These are phyloP conservation scores for Brevimyrus niger DNA, from an alignment of 2,113 vertebrate species.

Conservation along the genomic window DNA sequence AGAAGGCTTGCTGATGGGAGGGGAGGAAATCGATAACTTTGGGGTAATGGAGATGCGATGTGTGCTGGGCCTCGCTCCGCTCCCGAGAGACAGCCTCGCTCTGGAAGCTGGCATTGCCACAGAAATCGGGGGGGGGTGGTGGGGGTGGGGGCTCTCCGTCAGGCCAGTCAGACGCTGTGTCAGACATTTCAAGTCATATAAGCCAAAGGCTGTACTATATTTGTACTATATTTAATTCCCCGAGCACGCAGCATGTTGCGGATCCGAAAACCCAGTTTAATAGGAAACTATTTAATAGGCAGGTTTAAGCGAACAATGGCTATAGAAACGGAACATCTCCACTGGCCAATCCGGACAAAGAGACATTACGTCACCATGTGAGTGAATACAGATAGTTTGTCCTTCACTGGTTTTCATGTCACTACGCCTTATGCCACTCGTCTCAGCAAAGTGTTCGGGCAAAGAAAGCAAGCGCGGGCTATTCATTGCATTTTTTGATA, in stretches of 20 bases:
- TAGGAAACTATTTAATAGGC: background rate
- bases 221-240: background rate
- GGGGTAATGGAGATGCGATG: constrained; percentile 41
- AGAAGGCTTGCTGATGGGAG: constrained; percentile 43
- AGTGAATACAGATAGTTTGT: background rate
- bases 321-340: background rate
- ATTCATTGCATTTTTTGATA: background rate
- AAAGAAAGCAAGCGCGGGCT: background rate
- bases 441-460: background rate
- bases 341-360: background rate
- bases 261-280: background rate
- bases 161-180: background rate
- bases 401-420: background rate
- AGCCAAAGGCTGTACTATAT: background rate
- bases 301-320: background rate
- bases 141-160: background rate
- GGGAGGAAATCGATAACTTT: constrained; percentile 40
- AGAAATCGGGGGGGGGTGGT: background rate
- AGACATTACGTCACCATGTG: background rate
- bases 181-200: background rate
- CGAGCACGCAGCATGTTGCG: background rate
- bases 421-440: background rate
- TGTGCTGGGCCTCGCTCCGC: background rate
- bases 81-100: background rate
- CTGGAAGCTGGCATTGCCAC: background rate